Evolutionary conservation across 2,888 invertebrate species (phyloP), one percentile per base, ranked within the genome.

Genomic region (Rhagium mordax): DNA sequence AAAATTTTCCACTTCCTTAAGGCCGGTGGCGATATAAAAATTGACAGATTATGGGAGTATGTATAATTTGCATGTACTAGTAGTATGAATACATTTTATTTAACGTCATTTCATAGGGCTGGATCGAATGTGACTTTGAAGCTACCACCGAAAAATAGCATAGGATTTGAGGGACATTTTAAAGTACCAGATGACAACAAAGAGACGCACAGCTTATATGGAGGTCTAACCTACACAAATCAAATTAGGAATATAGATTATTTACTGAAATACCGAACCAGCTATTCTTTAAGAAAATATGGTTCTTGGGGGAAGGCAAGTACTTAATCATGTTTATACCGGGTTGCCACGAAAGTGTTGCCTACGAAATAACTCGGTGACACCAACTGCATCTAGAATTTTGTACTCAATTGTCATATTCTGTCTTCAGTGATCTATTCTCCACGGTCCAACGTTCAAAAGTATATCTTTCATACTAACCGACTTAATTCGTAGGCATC

Each of bases 111-210:
- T 78, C 77, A 62, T 70, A 83, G 83, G 60, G 77, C 83, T 65
- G 81, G 82, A 59, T 78, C 84, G 4, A 84, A 85, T 72, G 70
- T 91, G 0, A 91, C 92, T 0, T 85, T 92, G 75, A 89, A 90
- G 2, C 83, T 90, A 55, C 86, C 90, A 75, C 83, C 87, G 76
- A 85, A 87, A 66, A 87, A 89, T 47, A 90, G 91, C n/a, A 78
- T 92, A 10, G 89, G 90, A 69, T 86, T 91, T 0, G 82, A 90
- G 0, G 86, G 92, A 0, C 89, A 90, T 82, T 87, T 92, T 0
- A 90, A 90, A 72, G 85, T 93, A 0, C 93, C 94, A 3, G 91
- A 92, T 60, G 93, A 93, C 0, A 90, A 91, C 78, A 89, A 90
- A 0, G 93, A 94, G 78, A 89, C 91, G 2, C 93, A 94, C 83